Base-by-base conservation (phyloP, 2,113 vertebrate species). In the Oncorhynchus kisutch region DNA sequence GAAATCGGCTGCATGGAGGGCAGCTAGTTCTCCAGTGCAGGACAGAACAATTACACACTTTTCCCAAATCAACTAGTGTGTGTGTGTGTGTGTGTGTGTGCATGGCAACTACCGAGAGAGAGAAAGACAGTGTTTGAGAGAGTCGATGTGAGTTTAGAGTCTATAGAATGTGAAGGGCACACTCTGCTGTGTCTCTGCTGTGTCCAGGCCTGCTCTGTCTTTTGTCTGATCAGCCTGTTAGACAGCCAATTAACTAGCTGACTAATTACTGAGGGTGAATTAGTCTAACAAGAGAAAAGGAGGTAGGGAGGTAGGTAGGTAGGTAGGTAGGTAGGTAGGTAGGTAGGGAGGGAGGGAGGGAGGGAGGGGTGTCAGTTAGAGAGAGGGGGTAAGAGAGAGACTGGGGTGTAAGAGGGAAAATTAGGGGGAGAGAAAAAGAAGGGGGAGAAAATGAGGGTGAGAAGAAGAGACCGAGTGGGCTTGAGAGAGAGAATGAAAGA, bases 221-320 rank as follows among this genome's bases (percentile, higher is more conserved):
- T 16, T 91, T 92, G 88, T 93, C 88, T 84, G 84, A 78, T 82
- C 87, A 85, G 85, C 88, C 87, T 88, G 90, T 88, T 85, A 81
- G 88, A 78, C 73, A 86, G 85, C 91, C 91, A 93, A 92, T 93
- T 94, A 94, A 90, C 81, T 78, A 84, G 87, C 77, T 81, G 87
- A 87, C 86, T 90, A 92, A 93, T 92, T 92, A 90, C 85, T 78
- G 81, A 86, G 85, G 87, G 64, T 85, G 92, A 93, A 93, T 93
- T 91, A 92, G 90, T 45, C 16, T 39, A 24, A 25, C 7, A 31
- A 68, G 66, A 68, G 66, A 29, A 25, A 67, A 11, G 1, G 12
- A 16, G 24, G 0, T 22, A 66, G 64, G 12, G 64, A 62, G 60
- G n/a, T 3, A 34, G 0, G 59, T 24, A 13, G 24, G 22, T 0